These are phyloP conservation scores for Brachyptera risi DNA, from an alignment of 2,888 invertebrate genomes.

Conservation along the genomic window DNA sequence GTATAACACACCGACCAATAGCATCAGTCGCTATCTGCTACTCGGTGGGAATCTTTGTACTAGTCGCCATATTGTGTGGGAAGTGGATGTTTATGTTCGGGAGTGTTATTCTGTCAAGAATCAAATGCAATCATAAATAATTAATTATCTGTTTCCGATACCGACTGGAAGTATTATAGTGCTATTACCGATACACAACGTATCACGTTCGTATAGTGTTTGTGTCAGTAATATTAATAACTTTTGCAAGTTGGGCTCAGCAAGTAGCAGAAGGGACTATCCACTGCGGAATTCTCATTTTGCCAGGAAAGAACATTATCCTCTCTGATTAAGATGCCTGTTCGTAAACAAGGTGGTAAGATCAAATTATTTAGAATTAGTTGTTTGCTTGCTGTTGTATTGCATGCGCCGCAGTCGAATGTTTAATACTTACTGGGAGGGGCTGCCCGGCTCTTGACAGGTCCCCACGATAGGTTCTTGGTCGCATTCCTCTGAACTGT, in stretches of 20 bases:
- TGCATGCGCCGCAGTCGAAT: background rate
- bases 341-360: slow-evolving; percentile 69
- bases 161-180: background rate
- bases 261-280: background rate
- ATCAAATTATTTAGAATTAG: slow-evolving; percentile 39
- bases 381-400: slow-evolving; percentile 29
- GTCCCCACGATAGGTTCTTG: too few relatives aligned
- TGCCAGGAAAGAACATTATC: background rate
- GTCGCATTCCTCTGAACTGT: too few relatives aligned
- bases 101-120: slow-evolving; percentile 21
- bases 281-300: background rate
- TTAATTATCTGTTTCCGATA: background rate
- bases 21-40: slow-evolving; percentile 34
- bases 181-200: background rate
- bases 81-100: slow-evolving; percentile 31
- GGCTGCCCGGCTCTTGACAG: slow-evolving; percentile 17
- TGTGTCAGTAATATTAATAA: slow-evolving; percentile 25
- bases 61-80: slow-evolving; percentile 33
- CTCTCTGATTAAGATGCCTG: slow-evolving; percentile 55
- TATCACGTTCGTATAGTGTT: slow-evolving; percentile 18
- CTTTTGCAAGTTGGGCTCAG: slow-evolving; percentile 17
- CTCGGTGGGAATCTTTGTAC: slow-evolving; percentile 29
- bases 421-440: slow-evolving; percentile 22
- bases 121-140: background rate
- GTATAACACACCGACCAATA: slow-evolving; percentile 34